These are phyloP conservation scores for Adineta ricciae DNA, from an alignment of 2,888 invertebrate species.

Conservation along the genomic window DNA sequence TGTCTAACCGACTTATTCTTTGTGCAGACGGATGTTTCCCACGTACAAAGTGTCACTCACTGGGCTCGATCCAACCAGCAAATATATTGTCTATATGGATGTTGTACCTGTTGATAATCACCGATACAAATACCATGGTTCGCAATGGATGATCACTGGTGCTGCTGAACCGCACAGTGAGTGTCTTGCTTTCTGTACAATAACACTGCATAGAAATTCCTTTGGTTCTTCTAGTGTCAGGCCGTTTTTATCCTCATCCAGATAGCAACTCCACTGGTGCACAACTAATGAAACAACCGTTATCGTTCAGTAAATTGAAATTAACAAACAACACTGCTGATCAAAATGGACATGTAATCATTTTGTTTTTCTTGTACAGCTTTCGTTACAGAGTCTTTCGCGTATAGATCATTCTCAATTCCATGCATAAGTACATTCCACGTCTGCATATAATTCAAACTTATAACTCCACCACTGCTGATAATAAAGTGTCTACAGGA, in stretches of 20 bases:
- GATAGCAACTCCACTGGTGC: slow-evolving; percentile 29
- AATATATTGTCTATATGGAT: slow-evolving; percentile 73
- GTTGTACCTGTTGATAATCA: slow-evolving; percentile 66
- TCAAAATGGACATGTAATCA: slow-evolving; percentile 29
- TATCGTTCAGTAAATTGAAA: slow-evolving; percentile 33
- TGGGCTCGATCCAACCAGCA: slow-evolving; percentile 68
- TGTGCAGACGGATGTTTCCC: slow-evolving; percentile 54
- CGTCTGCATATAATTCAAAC: slow-evolving; percentile 30
- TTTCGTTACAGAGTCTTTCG: neutral
- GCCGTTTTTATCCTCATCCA: slow-evolving; percentile 30
- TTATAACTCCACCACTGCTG: neutral
- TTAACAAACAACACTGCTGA: slow-evolving; percentile 33
- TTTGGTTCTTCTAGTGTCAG: neutral
- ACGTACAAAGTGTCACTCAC: slow-evolving; percentile 65
- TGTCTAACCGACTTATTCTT: neutral
- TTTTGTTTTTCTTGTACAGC: no score
- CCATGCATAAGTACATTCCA: slow-evolving; percentile 34
- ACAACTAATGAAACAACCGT: slow-evolving; percentile 32
- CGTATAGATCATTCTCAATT: slow-evolving; percentile 26
- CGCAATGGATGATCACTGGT: slow-evolving; percentile 73
- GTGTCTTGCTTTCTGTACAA: no score
- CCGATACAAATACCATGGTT: slow-evolving; percentile 65
- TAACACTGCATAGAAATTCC: no score
- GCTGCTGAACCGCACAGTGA: slow-evolving; percentile 66
- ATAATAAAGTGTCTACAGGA: neutral